A percentile compares a stretch with the other conserved stretches of the same genome.
Conservation (phyloP, 2,797 vertebrate genomes). For the Hemitrygon akajei region DNA sequence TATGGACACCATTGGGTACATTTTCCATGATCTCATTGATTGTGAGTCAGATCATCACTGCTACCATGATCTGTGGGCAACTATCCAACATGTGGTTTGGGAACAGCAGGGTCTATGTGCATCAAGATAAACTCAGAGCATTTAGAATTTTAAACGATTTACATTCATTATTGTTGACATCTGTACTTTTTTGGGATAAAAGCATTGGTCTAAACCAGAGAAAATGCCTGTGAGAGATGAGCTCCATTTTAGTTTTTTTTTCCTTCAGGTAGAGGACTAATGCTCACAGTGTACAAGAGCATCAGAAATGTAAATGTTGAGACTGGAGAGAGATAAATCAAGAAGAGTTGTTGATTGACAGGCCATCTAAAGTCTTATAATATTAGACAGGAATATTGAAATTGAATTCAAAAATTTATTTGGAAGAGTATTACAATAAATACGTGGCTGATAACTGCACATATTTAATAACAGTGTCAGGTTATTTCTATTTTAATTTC, state of each 20-base stretch:
- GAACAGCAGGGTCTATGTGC: background rate
- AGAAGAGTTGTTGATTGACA: background rate
- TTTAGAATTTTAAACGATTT: background rate
- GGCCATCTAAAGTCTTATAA: background rate
- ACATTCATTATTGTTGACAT: background rate
- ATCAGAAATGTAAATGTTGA: background rate
- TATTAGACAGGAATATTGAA: background rate
- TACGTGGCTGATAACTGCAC: background rate
- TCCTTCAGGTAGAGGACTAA: background rate
- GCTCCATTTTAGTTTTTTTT: background rate
- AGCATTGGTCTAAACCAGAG: background rate
- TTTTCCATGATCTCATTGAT: background rate
- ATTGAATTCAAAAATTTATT: background rate
- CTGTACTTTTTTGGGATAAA: background rate
- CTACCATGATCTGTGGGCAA: too few species aligned
- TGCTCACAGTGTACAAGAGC: background rate
- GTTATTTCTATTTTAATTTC: constrained; percentile 32
- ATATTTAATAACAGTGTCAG: background rate
- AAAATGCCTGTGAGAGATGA: background rate
- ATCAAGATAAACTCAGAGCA: background rate
- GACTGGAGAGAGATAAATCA: background rate
- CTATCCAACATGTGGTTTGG: background rate
- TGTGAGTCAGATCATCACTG: background rate
- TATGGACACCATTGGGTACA: too few species aligned
- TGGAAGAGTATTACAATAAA: background rate